Conservation (phyloP, 2,888 invertebrate species). For the Epistrophe grossulariae region DNA sequence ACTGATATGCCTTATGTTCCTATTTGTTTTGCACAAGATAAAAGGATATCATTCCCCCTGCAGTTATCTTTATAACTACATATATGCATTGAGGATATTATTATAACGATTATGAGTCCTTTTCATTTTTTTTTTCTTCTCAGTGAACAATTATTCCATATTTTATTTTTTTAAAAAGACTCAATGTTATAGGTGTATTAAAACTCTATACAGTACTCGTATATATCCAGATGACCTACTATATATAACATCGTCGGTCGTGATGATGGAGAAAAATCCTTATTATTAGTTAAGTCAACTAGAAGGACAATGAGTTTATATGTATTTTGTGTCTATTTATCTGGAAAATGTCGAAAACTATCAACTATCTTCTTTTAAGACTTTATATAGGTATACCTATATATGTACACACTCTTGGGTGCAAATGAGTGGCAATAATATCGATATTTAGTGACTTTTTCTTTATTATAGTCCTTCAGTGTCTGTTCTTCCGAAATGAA, state of each 20-base stretch:
- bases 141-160: slow-evolving; percentile 60
- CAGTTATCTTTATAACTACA: slow-evolving; percentile 22
- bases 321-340: slow-evolving; percentile 45
- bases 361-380: slow-evolving; percentile 16
- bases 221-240: not conserved
- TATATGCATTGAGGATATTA: slow-evolving; percentile 47
- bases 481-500: not conserved
- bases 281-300: slow-evolving; percentile 63
- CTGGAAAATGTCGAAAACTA: slow-evolving; percentile 67
- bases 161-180: slow-evolving; percentile 19
- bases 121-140: slow-evolving; percentile 62
- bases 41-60: slow-evolving; percentile 41
- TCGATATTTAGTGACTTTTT: slow-evolving; percentile 56
- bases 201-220: not conserved
- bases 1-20: slow-evolving; percentile 42
- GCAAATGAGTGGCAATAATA: slow-evolving; percentile 65
- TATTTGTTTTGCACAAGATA: slow-evolving; percentile 46
- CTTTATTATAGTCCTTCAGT: slow-evolving; percentile 2
- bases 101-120: slow-evolving; percentile 67
- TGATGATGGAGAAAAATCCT: slow-evolving; percentile 1
- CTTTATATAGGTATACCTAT: not conserved
- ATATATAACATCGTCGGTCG: not conserved
- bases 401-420: slow-evolving; percentile 20
- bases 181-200: not conserved
- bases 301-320: slow-evolving; percentile 22